phyloP scores from a whole-genome alignment of 2,113 vertebrate genomes.

The Noturus placidus region DNA sequence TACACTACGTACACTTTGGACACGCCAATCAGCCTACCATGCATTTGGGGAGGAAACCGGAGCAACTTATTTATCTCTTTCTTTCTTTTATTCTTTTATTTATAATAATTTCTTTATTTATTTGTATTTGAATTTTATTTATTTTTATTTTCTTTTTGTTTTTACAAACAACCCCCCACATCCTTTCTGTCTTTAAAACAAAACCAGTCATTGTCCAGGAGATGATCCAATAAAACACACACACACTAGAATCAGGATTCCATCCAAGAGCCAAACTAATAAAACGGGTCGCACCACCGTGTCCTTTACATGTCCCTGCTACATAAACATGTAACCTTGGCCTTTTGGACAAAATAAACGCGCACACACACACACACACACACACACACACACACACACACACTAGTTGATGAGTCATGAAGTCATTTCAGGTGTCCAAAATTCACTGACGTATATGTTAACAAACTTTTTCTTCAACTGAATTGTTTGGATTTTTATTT shows the following conservation, averaged over 20 bases:
- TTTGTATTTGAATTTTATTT: no score
- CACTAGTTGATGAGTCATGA: background rate
- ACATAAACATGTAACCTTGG: constrained; percentile 32
- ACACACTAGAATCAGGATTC: constrained; percentile 4
- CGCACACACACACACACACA: background rate
- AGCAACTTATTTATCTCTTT: background rate
- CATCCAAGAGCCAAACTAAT: constrained; percentile 23
- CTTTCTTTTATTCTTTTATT: background rate
- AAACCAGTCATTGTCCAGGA: constrained; percentile 68
- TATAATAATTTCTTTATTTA: no score
- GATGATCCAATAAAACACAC: constrained; percentile 68
- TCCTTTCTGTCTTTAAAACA: constrained; percentile 73
- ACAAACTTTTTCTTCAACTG: background rate
- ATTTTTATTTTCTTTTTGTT: background rate
- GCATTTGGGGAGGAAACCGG: no score
- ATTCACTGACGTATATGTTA: background rate
- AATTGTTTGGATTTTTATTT: background rate
- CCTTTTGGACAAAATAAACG: constrained; percentile 27
- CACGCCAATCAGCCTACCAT: no score
- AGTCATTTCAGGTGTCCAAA: background rate
- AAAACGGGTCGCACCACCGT: constrained; percentile 30
- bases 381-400: constrained; percentile 2
- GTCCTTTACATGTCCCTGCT: constrained; percentile 37
- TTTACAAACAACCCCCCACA: constrained; percentile 47
- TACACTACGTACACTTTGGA: no score